phyloP scores from a whole-genome alignment of 2,888 invertebrate genomes.

The Nemotelus nigrinus region DNA sequence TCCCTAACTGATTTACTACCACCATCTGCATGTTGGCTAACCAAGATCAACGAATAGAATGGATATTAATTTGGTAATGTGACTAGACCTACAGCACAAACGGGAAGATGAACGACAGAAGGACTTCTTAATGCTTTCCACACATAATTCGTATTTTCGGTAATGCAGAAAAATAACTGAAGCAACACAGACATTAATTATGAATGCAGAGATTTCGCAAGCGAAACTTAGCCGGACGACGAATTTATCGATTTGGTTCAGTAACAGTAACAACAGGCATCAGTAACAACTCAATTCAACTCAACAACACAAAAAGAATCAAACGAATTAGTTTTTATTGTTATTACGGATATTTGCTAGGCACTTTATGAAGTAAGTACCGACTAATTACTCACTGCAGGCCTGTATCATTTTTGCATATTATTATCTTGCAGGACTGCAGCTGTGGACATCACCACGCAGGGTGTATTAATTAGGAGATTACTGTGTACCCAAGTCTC shows the following conservation, averaged over 20 bases:
- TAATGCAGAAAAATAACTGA: too few species aligned
- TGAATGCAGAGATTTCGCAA: constrained; percentile 17
- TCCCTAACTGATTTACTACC: too few species aligned
- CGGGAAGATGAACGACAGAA: too few species aligned
- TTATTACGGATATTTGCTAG: constrained; percentile 61
- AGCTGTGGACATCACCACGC: constrained; percentile 66
- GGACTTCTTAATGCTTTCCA: too few species aligned
- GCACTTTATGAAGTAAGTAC: constrained; percentile 65
- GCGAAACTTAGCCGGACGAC: constrained; percentile 2
- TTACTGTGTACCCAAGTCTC: constrained; percentile 65
- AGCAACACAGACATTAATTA: too few species aligned
- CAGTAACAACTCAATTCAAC: constrained; percentile 26
- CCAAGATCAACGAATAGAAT: too few species aligned
- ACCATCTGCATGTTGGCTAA: too few species aligned
- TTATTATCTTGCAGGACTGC: constrained; percentile 59
- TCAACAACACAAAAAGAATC: constrained; percentile 49
- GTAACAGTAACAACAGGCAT: constrained; percentile 5
- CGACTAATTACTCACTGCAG: background rate
- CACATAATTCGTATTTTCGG: too few species aligned
- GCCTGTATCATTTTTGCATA: constrained; percentile 4
- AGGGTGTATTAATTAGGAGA: constrained; percentile 64
- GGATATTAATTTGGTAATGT: too few species aligned
- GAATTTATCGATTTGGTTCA: constrained; percentile 32
- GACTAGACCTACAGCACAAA: too few species aligned
- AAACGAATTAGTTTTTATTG: constrained; percentile 48